Evolutionary conservation across 2,113 vertebrate species (phyloP).

Genomic region (Aegithalos caudatus): DNA sequence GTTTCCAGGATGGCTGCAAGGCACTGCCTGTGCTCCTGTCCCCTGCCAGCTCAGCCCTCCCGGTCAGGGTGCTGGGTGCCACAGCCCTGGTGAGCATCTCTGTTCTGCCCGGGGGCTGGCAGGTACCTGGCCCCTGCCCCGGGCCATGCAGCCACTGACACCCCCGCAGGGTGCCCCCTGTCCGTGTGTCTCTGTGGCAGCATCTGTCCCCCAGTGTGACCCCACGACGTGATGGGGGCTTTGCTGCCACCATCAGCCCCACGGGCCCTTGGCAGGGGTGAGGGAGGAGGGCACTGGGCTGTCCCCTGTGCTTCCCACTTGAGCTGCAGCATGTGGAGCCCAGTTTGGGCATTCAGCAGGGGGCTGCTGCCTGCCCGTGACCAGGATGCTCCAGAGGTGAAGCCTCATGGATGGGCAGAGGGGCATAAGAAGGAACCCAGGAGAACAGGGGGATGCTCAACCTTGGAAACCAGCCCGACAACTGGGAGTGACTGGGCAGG

Average conservation of each 20-base stretch:
- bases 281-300: neutral
- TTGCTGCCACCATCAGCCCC: neutral
- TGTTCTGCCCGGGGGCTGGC: neutral
- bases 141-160: neutral
- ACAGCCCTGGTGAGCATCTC: neutral
- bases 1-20: neutral
- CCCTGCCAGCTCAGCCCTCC: neutral
- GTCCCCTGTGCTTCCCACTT: neutral
- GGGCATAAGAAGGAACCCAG: neutral
- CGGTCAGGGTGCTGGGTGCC: neutral
- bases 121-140: neutral
- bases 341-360: neutral
- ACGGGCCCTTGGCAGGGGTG: fast-evolving
- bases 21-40: neutral
- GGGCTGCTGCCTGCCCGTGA: neutral
- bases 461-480: neutral
- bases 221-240: neutral
- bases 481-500: neutral
- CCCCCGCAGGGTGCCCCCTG: neutral
- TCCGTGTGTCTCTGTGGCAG: fast-evolving
- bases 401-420: neutral
- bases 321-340: fast-evolving
- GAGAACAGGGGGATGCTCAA: neutral
- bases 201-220: neutral
- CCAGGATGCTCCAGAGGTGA: neutral